A percentile compares a stretch with the other conserved stretches of the same genome.
Evolutionary conservation across 2,888 invertebrate genomes (phyloP).

Genomic region (Cephus runcator): DNA sequence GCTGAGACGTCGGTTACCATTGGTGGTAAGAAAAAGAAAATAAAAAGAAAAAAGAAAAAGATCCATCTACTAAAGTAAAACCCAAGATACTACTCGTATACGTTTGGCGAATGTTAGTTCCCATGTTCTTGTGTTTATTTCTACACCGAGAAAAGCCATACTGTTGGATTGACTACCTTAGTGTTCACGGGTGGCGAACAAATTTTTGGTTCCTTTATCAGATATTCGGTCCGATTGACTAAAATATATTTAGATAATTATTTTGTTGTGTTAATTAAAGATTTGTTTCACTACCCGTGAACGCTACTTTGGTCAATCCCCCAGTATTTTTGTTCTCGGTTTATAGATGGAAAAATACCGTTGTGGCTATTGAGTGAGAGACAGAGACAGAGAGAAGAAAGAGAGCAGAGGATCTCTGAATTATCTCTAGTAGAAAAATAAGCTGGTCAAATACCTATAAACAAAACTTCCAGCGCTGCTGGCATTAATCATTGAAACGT

Average conservation of each 20-base stretch:
- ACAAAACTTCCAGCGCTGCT: background rate
- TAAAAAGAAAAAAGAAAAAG: background rate
- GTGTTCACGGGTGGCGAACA: no score
- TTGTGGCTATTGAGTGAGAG: background rate
- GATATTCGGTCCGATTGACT: no score
- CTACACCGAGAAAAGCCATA: background rate
- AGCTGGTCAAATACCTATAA: background rate
- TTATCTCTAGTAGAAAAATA: background rate
- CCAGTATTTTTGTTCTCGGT: no score
- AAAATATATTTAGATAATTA: no score
- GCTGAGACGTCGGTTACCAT: conserved; percentile 99
- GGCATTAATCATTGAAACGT: background rate
- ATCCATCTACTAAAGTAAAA: background rate
- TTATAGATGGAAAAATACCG: background rate
- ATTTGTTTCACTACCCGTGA: no score
- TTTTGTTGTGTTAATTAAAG: no score
- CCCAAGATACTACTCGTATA: background rate
- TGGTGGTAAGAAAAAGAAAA: conserved; percentile 67
- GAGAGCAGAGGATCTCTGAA: background rate
- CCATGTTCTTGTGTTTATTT: background rate
- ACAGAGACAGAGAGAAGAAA: background rate
- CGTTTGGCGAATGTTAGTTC: background rate
- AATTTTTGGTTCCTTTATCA: no score
- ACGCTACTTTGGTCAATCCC: no score
- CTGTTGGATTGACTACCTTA: no score